Conservation (phyloP, 2,888 invertebrate genomes). For the Netelia fuscicornis region DNA sequence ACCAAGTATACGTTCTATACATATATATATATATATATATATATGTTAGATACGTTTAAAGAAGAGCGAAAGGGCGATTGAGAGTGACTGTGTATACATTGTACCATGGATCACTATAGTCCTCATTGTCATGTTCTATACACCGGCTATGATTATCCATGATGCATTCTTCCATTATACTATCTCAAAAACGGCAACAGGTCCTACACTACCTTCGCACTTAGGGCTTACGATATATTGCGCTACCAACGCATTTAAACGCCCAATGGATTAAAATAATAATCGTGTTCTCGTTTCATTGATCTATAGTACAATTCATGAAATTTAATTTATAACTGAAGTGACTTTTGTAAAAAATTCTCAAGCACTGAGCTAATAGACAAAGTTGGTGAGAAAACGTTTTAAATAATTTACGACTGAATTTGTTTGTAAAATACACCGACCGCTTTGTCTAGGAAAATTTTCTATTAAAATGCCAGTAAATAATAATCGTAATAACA, state of each 20-base stretch:
- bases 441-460: too few relatives aligned
- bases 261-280: neutral
- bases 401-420: too few relatives aligned
- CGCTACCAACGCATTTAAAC: neutral
- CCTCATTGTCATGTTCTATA: constrained; percentile 67
- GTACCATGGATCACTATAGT: constrained; percentile 45
- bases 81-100: constrained; percentile 52
- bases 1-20: neutral
- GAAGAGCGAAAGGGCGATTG: constrained; percentile 63
- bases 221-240: neutral
- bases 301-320: too few relatives aligned
- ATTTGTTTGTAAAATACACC: too few relatives aligned
- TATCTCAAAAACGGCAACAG: constrained; percentile 65
- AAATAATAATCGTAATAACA: too few relatives aligned
- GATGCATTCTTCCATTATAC: constrained; percentile 82
- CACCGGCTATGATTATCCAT: constrained; percentile 77
- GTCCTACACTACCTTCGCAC: constrained; percentile 14
- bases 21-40: too few relatives aligned
- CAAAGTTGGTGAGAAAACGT: too few relatives aligned
- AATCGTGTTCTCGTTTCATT: neutral
- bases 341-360: too few relatives aligned
- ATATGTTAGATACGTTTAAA: constrained; percentile 3
- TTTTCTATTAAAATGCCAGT: too few relatives aligned
- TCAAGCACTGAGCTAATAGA: too few relatives aligned
- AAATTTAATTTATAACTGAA: too few relatives aligned